Evolutionary conservation across 2,888 invertebrate genomes (phyloP).

Genomic region (Thumatha senex): DNA sequence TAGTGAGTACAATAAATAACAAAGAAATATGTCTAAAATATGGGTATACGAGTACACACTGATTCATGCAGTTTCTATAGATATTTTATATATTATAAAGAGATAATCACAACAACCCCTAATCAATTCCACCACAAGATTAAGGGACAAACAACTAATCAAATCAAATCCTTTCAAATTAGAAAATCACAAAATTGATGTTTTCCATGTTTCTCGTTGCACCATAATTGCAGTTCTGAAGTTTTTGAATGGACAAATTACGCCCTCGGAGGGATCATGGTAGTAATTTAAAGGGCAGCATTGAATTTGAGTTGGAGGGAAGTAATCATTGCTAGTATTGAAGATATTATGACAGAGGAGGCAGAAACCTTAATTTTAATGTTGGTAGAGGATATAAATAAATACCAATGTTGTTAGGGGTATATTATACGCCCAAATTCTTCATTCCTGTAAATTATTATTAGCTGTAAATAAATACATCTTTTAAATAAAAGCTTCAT

Average conservation of each 20-base stretch:
- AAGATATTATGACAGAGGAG: conserved; percentile 31
- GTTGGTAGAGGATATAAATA: no score
- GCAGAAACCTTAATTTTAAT: conserved; percentile 2
- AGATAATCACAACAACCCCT: neutral
- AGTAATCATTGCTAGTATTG: conserved; percentile 18
- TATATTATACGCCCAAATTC: no score
- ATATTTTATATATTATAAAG: no score
- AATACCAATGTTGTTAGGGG: no score
- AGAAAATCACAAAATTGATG: conserved; percentile 35
- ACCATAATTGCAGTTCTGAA: conserved; percentile 42
- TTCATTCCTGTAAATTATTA: no score
- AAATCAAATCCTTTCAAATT: conserved; percentile 24
- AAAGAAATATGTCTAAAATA: no score
- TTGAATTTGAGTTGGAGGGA: conserved; percentile 23
- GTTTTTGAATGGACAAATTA: conserved; percentile 39
- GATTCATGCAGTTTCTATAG: no score
- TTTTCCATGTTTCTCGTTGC: conserved; percentile 28
- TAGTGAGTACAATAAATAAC: no score
- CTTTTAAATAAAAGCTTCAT: no score
- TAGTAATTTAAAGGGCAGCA: conserved; percentile 43
- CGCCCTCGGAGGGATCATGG: conserved; percentile 41
- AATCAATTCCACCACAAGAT: conserved; percentile 4
- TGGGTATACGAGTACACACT: no score
- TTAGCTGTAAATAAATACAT: no score
- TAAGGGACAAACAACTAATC: conserved; percentile 14